Base-by-base conservation (phyloP, 2,797 vertebrate species). In the Bufotes viridis region DNA sequence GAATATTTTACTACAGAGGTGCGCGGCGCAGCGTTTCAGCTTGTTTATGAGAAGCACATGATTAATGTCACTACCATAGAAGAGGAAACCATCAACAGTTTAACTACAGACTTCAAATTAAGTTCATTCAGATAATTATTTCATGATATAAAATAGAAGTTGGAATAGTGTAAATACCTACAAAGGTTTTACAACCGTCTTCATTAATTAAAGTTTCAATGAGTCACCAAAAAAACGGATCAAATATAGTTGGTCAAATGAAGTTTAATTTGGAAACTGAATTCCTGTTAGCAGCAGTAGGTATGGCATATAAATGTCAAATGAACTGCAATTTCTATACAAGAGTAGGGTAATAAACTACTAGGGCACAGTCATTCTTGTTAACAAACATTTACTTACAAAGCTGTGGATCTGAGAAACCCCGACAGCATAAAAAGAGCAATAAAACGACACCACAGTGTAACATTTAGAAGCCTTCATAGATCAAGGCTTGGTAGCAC, bases 371-470 rank as follows among this genome's bases (percentile, higher is more conserved):
- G 22, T 55, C 22, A 51, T 75, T 75, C 20, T 75, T 75, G 42
- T 75, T 75, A 75, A 75, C 72, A 75, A 75, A 51, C 20, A 75
- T 75, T 75, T 51, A 75, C 72, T 51, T 42, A 51, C 72, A 51
- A 75, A 51, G 42, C 72, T 51, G 42, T n/a, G 72, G 42, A 75
- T 75, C 70, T n/a, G 49, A 75, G 72, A 75, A 75, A 75, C 51
- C 72, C 51, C 1, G 20, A n/a, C 42, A 51, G n/a, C 72, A 75
- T 75, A 75, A 75, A 75, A 75, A 51, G 72, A 75, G 72, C 42
- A 75, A 69, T 70, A 29, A 75, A 75, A n/a, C 11, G 22, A 22
- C 42, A 51, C 8, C 15, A 74, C 18, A 0, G 42, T 51, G 20
- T 51, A 75, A 51, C 42, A 51, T n/a, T 51, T 75, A 75, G 72